Percentiles rank a stretch among this genome's conserved stretches.
Evolutionary conservation across 2,888 invertebrate genomes (phyloP).

Genomic region (Itoplectis maculator): DNA sequence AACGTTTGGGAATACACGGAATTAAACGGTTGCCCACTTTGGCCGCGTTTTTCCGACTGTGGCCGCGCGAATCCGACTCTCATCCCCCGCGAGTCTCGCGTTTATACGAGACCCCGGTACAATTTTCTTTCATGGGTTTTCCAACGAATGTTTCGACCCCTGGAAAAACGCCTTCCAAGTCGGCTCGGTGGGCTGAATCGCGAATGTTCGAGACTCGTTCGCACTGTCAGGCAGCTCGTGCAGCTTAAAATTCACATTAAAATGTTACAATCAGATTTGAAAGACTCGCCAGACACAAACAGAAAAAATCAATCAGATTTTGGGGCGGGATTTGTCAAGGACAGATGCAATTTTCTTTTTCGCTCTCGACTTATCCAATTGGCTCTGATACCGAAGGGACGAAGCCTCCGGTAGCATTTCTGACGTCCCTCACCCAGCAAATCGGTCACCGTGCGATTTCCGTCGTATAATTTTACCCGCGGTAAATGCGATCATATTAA

Average conservation of each 20-base stretch:
- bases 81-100: constrained; percentile 16
- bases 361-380: no score
- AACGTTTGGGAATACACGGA: constrained; percentile 65
- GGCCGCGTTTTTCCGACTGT: constrained; percentile 27
- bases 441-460: no score
- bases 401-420: no score
- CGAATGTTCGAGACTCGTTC: background rate
- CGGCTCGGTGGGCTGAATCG: background rate
- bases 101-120: constrained; percentile 23
- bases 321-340: no score
- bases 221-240: background rate
- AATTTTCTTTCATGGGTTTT: constrained; percentile 30
- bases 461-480: no score
- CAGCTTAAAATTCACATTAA: no score
- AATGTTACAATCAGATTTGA: no score
- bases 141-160: background rate
- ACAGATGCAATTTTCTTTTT: no score
- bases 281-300: no score
- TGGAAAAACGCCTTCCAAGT: background rate
- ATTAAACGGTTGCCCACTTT: constrained; percentile 68
- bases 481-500: background rate
- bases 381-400: no score
- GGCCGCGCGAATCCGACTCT: constrained; percentile 14
- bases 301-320: no score
- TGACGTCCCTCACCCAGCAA: no score